These are phyloP conservation scores for Pseudococcus longispinus DNA, from an alignment of 2,888 invertebrate species.

Conservation along the genomic window DNA sequence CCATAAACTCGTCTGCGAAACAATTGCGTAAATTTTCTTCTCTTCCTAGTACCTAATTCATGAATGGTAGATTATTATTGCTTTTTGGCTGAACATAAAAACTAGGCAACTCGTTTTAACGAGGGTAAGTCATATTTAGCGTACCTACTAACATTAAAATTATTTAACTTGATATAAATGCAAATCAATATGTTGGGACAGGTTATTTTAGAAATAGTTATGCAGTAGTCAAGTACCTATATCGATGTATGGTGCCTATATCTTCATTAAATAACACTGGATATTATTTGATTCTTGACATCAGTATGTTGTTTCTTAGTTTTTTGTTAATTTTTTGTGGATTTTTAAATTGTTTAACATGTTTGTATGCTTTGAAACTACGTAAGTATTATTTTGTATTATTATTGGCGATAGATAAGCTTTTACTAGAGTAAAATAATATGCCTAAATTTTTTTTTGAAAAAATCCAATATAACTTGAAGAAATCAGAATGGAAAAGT, in stretches of 20 bases:
- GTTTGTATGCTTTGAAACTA: slow-evolving; percentile 22
- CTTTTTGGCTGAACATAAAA: slow-evolving; percentile 3
- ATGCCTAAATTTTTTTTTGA: no score
- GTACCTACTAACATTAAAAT: slow-evolving; percentile 16
- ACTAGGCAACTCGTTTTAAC: slow-evolving; percentile 23
- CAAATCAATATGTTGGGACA: slow-evolving; percentile 5
- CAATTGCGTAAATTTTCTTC: slow-evolving; percentile 27
- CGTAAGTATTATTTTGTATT: slow-evolving; percentile 23
- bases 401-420: no score
- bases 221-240: background rate
- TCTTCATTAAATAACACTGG: background rate
- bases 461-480: no score
- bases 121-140: background rate
- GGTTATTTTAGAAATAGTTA: slow-evolving; percentile 29
- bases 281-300: background rate
- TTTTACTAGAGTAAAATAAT: no score
- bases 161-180: slow-evolving; percentile 21
- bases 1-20: slow-evolving; percentile 11
- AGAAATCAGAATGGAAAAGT: background rate
- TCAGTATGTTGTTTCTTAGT: background rate
- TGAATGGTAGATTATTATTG: slow-evolving; percentile 17
- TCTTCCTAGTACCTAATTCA: background rate
- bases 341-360: background rate
- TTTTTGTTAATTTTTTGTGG: slow-evolving; percentile 6
- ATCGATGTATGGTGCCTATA: background rate